Conservation (phyloP, 64 coral and sea anemone species). For the Pocillopora damicornis region DNA sequence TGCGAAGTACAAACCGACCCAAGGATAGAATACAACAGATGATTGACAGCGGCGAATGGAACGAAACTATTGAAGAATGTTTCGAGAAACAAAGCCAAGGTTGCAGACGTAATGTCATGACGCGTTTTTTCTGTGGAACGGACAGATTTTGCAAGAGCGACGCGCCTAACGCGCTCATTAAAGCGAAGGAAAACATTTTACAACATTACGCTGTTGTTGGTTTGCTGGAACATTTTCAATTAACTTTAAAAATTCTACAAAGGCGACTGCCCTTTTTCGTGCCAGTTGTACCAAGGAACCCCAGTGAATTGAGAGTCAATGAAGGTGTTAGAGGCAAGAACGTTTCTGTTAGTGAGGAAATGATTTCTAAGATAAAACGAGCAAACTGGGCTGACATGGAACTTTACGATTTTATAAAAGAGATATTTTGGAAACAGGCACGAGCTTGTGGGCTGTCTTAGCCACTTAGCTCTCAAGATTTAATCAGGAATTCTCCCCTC, state of each 20-base stretch:
- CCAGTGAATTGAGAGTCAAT: constrained; percentile 6
- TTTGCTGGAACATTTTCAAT: constrained; percentile 41
- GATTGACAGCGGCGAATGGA: constrained; percentile 45
- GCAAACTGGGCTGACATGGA: constrained; percentile 65
- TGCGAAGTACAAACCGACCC: constrained; percentile 30
- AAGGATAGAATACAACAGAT: constrained; percentile 12
- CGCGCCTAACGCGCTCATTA: constrained; percentile 22
- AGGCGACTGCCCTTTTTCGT: constrained; percentile 63
- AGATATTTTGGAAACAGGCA: constrained; percentile 52
- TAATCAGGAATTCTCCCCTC: neutral
- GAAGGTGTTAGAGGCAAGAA: neutral
- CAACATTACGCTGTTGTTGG: constrained; percentile 54
- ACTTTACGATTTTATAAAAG: constrained; percentile 55
- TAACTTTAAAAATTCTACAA: constrained; percentile 34
- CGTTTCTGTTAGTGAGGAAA: constrained; percentile 16
- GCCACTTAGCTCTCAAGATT: neutral
- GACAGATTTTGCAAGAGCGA: constrained; percentile 45
- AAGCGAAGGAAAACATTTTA: constrained; percentile 56
- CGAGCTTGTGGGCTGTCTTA: constrained; percentile 9
- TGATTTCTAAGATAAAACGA: constrained; percentile 26
- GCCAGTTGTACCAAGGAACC: neutral
- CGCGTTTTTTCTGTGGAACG: constrained; percentile 70
- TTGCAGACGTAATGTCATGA: constrained; percentile 65
- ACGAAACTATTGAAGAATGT: constrained; percentile 66
- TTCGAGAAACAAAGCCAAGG: constrained; percentile 51